These are phyloP conservation scores for Atlantisia rogersi DNA, from an alignment of 2,113 vertebrate genomes.

Conservation along the genomic window DNA sequence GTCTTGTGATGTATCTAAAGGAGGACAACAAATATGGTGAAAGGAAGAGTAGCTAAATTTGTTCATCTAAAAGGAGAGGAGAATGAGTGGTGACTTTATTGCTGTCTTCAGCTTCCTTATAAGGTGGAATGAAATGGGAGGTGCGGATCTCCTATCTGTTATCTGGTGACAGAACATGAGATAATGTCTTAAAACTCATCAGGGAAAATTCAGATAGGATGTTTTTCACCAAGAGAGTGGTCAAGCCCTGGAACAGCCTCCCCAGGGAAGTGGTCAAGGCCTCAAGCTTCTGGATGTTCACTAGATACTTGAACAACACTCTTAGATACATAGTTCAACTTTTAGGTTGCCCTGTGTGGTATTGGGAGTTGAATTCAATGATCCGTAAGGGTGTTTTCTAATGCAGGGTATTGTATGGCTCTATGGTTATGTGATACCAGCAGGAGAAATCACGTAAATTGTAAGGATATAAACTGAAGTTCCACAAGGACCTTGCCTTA, in stretches of 20 bases:
- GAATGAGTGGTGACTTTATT: rapidly evolving
- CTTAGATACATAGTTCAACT: neutral
- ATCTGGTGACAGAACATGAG: rapidly evolving
- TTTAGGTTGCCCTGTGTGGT: neutral
- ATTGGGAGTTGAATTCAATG: neutral
- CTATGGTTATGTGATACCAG: neutral
- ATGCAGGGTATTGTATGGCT: neutral
- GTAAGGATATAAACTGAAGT: neutral
- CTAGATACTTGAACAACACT: neutral
- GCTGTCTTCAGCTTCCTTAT: neutral
- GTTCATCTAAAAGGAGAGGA: neutral
- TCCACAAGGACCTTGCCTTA: neutral
- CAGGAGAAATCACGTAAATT: neutral
- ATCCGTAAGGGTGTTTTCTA: neutral
- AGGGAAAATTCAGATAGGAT: neutral
- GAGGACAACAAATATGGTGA: neutral
- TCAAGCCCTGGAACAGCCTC: neutral
- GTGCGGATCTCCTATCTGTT: neutral
- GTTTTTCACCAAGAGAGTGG: neutral
- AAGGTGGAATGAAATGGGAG: neutral
- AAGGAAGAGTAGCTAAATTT: neutral
- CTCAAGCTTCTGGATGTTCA: neutral
- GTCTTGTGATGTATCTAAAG: neutral
- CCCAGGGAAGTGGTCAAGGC: neutral
- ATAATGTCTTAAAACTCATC: neutral